A percentile compares a stretch with the other conserved stretches of the same genome.
phyloP scores from a whole-genome alignment of 2,113 vertebrate species.

The Chaetodon auriga region DNA sequence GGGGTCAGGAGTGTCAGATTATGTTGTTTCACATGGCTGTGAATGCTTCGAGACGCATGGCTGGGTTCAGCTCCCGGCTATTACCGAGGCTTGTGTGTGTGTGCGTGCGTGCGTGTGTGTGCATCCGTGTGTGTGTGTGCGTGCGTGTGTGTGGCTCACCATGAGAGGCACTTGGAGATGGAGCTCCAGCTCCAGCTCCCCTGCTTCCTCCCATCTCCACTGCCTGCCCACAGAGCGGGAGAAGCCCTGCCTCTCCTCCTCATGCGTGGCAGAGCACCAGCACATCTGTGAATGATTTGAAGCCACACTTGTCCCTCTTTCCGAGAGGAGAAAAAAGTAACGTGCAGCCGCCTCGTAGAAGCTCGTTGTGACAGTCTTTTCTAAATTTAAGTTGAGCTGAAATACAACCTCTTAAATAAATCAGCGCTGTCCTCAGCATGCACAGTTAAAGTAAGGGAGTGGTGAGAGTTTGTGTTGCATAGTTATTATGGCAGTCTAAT shows the following conservation, averaged over 20 bases:
- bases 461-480: constrained; percentile 59
- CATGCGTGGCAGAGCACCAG: constrained; percentile 65
- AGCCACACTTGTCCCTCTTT: constrained; percentile 63
- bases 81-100: constrained; percentile 47
- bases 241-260: constrained; percentile 56
- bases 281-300: constrained; percentile 80
- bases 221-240: constrained; percentile 53
- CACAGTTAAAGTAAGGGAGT: constrained; percentile 50
- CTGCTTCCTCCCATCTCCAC: constrained; percentile 61
- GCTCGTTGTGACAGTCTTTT: constrained; percentile 28
- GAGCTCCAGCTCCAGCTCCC: constrained; percentile 44
- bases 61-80: constrained; percentile 69
- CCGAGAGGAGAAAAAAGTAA: constrained; percentile 46
- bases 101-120: constrained; percentile 26
- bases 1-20: constrained; percentile 75
- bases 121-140: constrained; percentile 39
- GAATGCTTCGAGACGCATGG: constrained; percentile 75
- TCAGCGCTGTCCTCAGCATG: constrained; percentile 39
- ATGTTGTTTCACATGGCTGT: constrained; percentile 71
- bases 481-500: constrained; percentile 75
- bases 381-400: constrained; percentile 70
- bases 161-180: constrained; percentile 61
- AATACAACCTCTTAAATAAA: constrained; percentile 66
- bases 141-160: constrained; percentile 28
- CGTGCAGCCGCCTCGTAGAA: constrained; percentile 42